Conservation (phyloP, 2,888 invertebrate species). For the Folsomia manolachei region DNA sequence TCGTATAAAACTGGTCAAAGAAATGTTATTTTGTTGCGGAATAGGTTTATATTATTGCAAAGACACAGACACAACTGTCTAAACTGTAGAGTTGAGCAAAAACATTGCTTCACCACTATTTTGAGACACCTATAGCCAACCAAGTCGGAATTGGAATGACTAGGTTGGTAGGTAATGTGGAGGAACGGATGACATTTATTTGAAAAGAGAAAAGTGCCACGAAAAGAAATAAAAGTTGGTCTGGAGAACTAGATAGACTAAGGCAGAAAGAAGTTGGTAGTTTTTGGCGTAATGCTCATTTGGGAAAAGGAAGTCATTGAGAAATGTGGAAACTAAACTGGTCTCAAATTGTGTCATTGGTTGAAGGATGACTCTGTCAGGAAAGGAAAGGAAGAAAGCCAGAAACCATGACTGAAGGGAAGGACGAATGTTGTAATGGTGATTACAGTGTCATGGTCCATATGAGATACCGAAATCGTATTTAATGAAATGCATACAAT, state of each 20-base stretch:
- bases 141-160: neutral
- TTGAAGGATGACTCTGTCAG: neutral
- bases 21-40: neutral
- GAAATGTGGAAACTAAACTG: neutral
- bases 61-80: too few relatives aligned
- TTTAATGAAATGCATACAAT: too few relatives aligned
- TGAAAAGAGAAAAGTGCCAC: neutral
- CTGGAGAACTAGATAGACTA: neutral
- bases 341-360: neutral
- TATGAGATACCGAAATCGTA: neutral
- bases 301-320: conserved; percentile 6
- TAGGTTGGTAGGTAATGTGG: conserved; percentile 7
- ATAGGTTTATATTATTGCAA: neutral
- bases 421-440: too few relatives aligned
- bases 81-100: neutral
- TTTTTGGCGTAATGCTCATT: conserved; percentile 10
- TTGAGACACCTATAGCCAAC: neutral
- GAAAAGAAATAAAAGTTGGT: conserved; percentile 2
- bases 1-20: neutral
- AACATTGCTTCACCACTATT: neutral
- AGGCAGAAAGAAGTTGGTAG: too few relatives aligned
- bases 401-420: neutral
- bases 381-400: too few relatives aligned
- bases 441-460: too few relatives aligned
- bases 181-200: conserved; percentile 4